Base-by-base conservation (phyloP, 2,113 vertebrate species). In the Bufo bufo region DNA sequence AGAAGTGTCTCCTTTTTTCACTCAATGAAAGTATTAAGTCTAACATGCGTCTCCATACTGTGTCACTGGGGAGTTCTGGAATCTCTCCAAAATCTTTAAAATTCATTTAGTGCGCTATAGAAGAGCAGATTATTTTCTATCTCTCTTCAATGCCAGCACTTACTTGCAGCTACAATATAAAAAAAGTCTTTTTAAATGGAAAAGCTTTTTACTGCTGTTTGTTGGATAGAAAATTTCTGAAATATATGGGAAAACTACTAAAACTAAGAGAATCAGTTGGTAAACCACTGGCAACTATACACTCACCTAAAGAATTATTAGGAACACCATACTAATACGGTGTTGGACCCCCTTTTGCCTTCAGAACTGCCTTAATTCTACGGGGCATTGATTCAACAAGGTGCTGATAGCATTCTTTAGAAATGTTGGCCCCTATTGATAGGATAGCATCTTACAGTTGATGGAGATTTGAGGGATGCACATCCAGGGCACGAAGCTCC, bases 81-180 rank as follows among this genome's bases (percentile, higher is more conserved):
- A 88, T 77, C 45, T 61, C 69, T 88, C 80, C 87, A 88, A 88
- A 88, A 88, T 88, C 87, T 88, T 83, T 88, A 88, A 88, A 88
- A 88, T 83, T 63, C 87, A 84, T 83, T 88, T 88, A 88, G 65
- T 88, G 87, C 23, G 71, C 59, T 83, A 77, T 45, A 77, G 80
- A 88, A 77, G 80, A 88, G 81, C 71, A 88, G 71, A 83, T 88
- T 77, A 84, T 88, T 83, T 88, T 83, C 80, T 66, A 69, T 84
- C 85, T 86, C 74, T 74, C 87, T 88, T 84, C 87, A 77, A 75
- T 65, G 71, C 13, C 56, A 23, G 66, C 80, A 88, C 87, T 69
- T 82, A 82, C 54, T 87, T 81, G 52, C 20, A 77, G 45, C 43
- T 63, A 85, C 71, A 61, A 16, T 85, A 4, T 16, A 43, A 71